These are phyloP conservation scores for Euura lappo DNA, from an alignment of 1,140 invertebrate genomes.

Conservation along the genomic window DNA sequence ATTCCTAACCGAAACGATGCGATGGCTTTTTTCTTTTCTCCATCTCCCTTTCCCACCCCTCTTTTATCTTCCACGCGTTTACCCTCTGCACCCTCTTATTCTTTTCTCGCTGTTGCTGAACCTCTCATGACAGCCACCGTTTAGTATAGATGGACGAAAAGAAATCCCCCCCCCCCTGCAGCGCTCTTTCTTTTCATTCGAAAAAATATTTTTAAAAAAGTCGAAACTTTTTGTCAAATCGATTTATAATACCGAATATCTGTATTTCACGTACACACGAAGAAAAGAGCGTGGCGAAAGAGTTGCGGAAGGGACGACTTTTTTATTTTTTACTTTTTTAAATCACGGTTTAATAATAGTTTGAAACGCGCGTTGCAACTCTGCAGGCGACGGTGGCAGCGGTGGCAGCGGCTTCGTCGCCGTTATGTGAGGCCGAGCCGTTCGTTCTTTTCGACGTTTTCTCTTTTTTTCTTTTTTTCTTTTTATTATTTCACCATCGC, in stretches of 20 bases:
- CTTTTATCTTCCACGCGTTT: background rate
- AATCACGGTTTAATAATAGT: constrained; percentile 1
- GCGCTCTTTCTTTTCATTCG: too few species aligned
- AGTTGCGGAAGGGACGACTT: background rate
- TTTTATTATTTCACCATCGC: background rate
- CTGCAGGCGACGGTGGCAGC: background rate
- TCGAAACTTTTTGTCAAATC: too few species aligned
- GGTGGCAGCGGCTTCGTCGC: background rate
- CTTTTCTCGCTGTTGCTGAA: too few species aligned
- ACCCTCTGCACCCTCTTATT: background rate
- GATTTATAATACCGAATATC: too few species aligned
- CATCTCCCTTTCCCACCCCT: background rate
- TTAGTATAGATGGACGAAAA: too few species aligned
- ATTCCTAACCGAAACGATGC: constrained; percentile 25
- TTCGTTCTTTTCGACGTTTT: background rate
- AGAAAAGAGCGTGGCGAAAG: background rate
- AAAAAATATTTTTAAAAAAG: too few species aligned
- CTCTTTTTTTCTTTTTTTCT: too few species aligned
- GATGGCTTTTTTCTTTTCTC: constrained; percentile 21
- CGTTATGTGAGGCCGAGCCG: background rate
- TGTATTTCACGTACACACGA: too few species aligned
- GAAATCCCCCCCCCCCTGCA: too few species aligned
- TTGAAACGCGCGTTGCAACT: too few species aligned
- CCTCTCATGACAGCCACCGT: too few species aligned
- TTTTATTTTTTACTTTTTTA: background rate